These are phyloP conservation scores for Caenorhabditis doughertyi DNA, from an alignment of 2,888 invertebrate genomes.

Conservation along the genomic window DNA sequence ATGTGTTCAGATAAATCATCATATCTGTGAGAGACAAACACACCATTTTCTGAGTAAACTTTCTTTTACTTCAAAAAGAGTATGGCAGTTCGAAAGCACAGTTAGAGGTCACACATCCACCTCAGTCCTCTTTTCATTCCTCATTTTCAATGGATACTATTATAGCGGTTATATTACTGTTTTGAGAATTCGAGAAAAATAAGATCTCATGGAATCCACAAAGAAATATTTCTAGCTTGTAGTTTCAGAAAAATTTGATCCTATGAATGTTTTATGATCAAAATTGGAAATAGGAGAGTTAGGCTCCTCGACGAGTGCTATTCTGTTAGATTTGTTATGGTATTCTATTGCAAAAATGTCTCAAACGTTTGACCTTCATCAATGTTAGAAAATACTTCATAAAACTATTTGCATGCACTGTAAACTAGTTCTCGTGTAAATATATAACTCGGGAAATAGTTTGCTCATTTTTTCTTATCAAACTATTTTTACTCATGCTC, in stretches of 20 bases:
- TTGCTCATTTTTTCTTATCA: conserved; percentile 50
- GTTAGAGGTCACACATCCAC: conserved; percentile 47
- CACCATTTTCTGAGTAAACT: conserved; percentile 39
- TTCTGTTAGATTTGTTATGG: no score
- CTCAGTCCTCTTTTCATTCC: conserved; percentile 2
- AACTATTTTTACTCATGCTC: conserved; percentile 41
- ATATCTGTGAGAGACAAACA: conserved; percentile 25
- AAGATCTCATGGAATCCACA: no score
- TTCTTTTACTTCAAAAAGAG: conserved; percentile 6
- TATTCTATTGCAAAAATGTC: no score
- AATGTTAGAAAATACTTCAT: conserved; percentile 1
- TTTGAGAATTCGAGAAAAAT: no score
- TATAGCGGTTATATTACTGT: no score
- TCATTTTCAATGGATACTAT: no score
- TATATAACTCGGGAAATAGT: conserved; percentile 34
- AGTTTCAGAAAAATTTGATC: no score
- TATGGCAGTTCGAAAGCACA: conserved; percentile 23
- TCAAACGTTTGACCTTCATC: conserved; percentile 8
- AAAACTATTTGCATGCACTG: conserved; percentile 44
- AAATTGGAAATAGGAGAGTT: no score
- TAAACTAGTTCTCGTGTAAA: conserved; percentile 41
- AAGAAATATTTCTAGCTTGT: no score
- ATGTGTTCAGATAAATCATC: conserved; percentile 21
- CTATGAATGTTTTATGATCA: no score
- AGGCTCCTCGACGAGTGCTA: no score